phyloP scores from a whole-genome alignment of 2,113 vertebrate genomes.

The Bombycilla garrulus region DNA sequence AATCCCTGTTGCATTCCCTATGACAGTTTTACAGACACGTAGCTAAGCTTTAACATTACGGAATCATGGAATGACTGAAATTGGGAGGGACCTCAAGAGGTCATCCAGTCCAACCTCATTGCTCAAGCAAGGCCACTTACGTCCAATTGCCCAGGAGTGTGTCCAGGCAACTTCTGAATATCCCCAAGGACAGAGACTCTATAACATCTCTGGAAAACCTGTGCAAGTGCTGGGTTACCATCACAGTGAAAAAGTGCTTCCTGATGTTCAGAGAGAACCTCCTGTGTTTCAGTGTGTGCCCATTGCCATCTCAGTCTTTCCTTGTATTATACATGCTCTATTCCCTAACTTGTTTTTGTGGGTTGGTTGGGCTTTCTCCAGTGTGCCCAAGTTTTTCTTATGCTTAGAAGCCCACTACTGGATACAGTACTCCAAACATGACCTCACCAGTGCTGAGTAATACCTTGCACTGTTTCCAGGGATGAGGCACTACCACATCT shows the following conservation, averaged over 20 bases:
- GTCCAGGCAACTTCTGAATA: not conserved
- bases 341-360: not conserved
- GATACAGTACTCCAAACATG: no score
- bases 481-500: fast-evolving
- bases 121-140: not conserved
- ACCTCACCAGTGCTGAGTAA: no score
- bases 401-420: not conserved
- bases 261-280: not conserved
- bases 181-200: not conserved
- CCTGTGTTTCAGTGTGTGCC: not conserved
- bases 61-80: not conserved
- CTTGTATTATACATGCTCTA: not conserved
- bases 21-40: not conserved
- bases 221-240: fast-evolving
- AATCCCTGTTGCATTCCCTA: not conserved
- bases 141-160: not conserved
- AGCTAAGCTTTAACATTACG: not conserved
- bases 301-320: not conserved
- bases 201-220: not conserved
- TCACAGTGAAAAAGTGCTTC: not conserved
- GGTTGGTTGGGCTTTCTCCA: not conserved
- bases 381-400: not conserved
- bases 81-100: not conserved
- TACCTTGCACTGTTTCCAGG: no score
- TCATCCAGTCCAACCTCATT: not conserved